Evolutionary conservation across 2,888 invertebrate genomes (phyloP), one percentile per base, ranked within the genome.

Genomic region (Matsumyia berberina): DNA sequence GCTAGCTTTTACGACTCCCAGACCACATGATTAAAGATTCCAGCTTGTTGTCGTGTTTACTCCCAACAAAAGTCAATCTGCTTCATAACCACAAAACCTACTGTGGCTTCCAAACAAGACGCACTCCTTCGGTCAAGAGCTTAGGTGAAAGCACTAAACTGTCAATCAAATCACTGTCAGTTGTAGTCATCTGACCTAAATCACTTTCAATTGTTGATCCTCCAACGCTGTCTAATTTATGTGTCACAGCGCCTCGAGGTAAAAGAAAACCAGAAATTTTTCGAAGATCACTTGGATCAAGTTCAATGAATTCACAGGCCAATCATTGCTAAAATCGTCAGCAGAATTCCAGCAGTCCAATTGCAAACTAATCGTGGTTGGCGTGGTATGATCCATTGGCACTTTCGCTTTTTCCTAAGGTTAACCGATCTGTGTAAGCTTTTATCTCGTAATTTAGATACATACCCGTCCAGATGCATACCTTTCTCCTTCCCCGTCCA

Each of bases 141-240:
- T 15, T 5, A 7, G 15, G 24, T 37, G 66, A 66, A 66, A 66
- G 35, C 37, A 37, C 29, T 39, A 39, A 51, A 19, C 49, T 64
- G 35, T 35, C 49, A 17, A 64, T 46, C 46, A 17, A 17, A 35
- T 8, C 0, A 37, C 19, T 57, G 57, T 11, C 37, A 57, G 35
- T 35, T 19, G 11, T 33, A 11, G 9, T 11, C 3, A 5, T 19
- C 17, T 19, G 35, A 19, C 6, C 31, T 12, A 19, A 35, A 35
- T n/a, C n/a, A 46, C 33, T 19, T 19, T 49, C 46, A 46, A 49
- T 49, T 46, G 9, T 33, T 33, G 15, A 31, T 31, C 19, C n/a
- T 11, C 15, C 19, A 7, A 9, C 1, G 4, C 17, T 17, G 2
- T 35, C 17, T 17, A 9, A 55, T 17, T 35, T 19, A 57, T 57